These are phyloP conservation scores for Salminus brasiliensis DNA, from an alignment of 2,113 vertebrate species.

Conservation along the genomic window DNA sequence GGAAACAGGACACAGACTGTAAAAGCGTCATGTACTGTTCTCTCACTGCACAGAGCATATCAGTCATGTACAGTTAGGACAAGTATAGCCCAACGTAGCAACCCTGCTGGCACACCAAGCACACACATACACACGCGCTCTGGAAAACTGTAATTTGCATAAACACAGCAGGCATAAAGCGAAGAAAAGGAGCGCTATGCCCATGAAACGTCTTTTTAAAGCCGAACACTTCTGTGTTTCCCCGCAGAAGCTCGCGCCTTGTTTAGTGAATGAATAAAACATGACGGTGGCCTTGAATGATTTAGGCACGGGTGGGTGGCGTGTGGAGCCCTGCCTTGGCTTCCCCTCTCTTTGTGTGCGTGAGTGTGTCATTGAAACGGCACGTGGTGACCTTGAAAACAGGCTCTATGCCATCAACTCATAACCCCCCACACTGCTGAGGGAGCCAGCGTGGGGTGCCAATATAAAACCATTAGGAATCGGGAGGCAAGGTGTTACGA, in stretches of 20 bases:
- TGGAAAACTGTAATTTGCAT: constrained; percentile 35
- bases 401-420: constrained; percentile 35
- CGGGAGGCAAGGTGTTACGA: neutral
- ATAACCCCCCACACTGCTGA: constrained; percentile 27
- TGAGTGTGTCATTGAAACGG: constrained; percentile 42
- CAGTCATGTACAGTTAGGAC: too few relatives aligned
- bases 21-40: too few relatives aligned
- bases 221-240: constrained; percentile 29
- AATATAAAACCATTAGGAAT: constrained; percentile 16
- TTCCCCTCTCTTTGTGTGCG: constrained; percentile 35
- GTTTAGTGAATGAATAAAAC: constrained; percentile 48
- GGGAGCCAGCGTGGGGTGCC: constrained; percentile 10
- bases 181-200: neutral
- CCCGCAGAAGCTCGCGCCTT: constrained; percentile 33
- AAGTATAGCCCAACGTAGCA: too few relatives aligned
- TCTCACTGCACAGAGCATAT: too few relatives aligned
- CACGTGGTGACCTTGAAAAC: constrained; percentile 51
- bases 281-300: constrained; percentile 28
- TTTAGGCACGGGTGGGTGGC: constrained; percentile 22
- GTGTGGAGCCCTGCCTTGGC: constrained; percentile 4
- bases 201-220: neutral
- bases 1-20: too few relatives aligned
- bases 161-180: constrained; percentile 29
- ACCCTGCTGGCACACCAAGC: neutral
- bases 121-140: constrained; percentile 20